Evolutionary conservation across 2,113 vertebrate genomes (phyloP).

Genomic region (Suricata suricatta): DNA sequence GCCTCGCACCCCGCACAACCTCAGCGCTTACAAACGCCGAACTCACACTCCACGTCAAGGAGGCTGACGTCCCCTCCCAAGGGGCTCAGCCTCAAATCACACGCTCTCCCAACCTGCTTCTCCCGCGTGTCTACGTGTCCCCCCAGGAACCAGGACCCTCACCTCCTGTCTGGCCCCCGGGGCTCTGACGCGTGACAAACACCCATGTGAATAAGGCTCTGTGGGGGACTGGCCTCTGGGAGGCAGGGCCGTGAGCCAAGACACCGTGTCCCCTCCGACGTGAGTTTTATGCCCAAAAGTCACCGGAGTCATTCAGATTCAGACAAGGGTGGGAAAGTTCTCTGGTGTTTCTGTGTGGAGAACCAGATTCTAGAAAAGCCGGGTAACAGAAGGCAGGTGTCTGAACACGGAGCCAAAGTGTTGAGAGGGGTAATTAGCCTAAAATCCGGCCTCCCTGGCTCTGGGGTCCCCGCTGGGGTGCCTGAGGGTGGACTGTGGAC

Average conservation of each 20-base stretch:
- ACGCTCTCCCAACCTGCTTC: background rate
- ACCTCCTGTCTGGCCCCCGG: background rate
- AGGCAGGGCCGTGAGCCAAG: background rate
- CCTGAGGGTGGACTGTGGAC: background rate
- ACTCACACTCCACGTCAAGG: background rate
- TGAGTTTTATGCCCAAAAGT: background rate
- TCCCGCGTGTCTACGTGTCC: too few relatives aligned
- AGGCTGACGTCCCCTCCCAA: too few relatives aligned
- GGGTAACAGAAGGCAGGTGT: background rate
- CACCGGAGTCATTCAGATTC: background rate
- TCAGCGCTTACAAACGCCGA: background rate
- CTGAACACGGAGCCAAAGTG: background rate
- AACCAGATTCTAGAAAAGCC: background rate
- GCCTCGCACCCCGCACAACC: background rate
- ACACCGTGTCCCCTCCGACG: background rate
- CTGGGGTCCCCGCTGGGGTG: background rate
- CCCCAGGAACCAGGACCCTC: background rate
- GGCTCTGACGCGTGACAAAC: background rate
- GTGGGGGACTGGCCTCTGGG: background rate
- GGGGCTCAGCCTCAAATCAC: background rate
- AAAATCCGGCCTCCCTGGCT: background rate
- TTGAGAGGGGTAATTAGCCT: background rate
- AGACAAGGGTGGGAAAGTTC: background rate
- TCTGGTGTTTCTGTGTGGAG: background rate
- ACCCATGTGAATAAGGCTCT: background rate